Conservation (phyloP, 2,888 invertebrate species). For the Eristalis tenax region DNA sequence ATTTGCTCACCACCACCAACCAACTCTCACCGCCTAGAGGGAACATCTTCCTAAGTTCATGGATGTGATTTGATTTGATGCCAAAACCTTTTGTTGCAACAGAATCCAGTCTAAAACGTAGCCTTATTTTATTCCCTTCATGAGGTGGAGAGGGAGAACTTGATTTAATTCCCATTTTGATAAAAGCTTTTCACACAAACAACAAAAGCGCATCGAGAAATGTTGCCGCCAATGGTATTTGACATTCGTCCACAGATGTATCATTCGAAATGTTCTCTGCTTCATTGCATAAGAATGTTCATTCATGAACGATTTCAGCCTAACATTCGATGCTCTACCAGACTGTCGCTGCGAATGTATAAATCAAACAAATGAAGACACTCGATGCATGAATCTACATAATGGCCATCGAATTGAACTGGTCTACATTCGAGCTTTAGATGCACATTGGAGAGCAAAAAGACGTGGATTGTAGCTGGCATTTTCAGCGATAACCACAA, state of each 20-base stretch:
- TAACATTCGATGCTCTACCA: neutral
- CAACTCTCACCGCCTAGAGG: no score
- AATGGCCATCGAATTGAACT: no score
- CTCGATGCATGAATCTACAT: no score
- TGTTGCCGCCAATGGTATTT: no score
- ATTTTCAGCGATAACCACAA: neutral
- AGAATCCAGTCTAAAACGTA: neutral
- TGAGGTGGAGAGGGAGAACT: neutral
- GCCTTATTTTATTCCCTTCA: no score
- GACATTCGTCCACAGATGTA: no score
- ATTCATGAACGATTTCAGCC: neutral
- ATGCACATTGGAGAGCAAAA: no score
- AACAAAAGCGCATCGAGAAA: neutral
- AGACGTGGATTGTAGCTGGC: neutral
- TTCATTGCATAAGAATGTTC: neutral
- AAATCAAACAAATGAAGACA: no score
- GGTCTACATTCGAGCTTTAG: no score
- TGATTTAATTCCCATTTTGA: neutral
- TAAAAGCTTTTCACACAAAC: neutral
- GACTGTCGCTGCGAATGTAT: neutral
- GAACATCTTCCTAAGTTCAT: no score
- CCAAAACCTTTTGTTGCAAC: neutral
- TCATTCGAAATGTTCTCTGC: neutral
- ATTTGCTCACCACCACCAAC: no score
- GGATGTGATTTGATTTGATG: neutral